phyloP scores from a whole-genome alignment of 2,113 vertebrate species.

The Carassius gibelio region DNA sequence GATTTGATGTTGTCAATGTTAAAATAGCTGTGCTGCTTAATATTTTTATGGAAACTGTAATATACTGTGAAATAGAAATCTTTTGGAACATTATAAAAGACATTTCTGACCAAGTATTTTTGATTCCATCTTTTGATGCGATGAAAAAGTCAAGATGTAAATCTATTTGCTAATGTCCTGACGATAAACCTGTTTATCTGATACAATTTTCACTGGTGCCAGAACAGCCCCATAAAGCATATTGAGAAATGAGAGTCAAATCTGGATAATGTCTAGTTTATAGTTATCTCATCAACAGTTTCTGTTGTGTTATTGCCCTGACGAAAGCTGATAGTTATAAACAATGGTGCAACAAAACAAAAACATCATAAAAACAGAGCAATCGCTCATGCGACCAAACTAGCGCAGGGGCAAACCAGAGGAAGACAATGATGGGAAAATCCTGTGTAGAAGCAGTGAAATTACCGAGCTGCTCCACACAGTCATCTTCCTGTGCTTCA shows the following conservation, averaged over 20 bases:
- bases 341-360: slow-evolving; percentile 40
- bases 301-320: neutral
- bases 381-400: slow-evolving; percentile 63
- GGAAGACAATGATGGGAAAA: slow-evolving; percentile 83
- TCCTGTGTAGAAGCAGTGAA: slow-evolving; percentile 52
- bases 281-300: neutral
- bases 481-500: slow-evolving; percentile 75
- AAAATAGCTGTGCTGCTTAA: too few relatives aligned
- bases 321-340: slow-evolving; percentile 26
- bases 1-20: too few relatives aligned
- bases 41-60: too few relatives aligned
- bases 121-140: neutral
- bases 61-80: too few relatives aligned
- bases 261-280: neutral
- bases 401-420: slow-evolving; percentile 57
- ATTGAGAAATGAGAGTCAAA: neutral
- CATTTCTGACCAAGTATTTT: neutral
- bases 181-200: neutral
- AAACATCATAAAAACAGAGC: slow-evolving; percentile 14
- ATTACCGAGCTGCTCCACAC: slow-evolving; percentile 63
- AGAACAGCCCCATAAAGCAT: neutral
- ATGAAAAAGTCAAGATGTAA: neutral
- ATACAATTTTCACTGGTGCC: neutral
- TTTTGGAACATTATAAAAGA: neutral
- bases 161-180: neutral